Evolutionary conservation across 2,113 vertebrate species (phyloP), one percentile per base, ranked within the genome.

Genomic region (Campylomormyrus tamandua): DNA sequence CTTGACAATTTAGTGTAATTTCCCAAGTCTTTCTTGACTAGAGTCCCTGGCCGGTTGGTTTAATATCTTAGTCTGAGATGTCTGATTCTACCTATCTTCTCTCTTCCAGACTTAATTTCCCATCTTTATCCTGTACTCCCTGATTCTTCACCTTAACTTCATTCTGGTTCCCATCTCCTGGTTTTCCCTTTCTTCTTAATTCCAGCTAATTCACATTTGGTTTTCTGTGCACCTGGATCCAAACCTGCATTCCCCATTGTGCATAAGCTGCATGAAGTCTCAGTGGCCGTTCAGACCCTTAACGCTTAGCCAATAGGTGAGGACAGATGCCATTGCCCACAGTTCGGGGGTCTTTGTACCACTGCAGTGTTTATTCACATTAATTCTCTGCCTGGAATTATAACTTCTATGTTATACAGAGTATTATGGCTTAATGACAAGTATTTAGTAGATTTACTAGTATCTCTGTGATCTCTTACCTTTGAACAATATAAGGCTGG

Each of bases 401-500:
- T n/a, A 11, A 48, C 80, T 46, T 42, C 8, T n/a, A 31, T 46
- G 17, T 84, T 48, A 84, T 24, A 21, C 24, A 11, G 74, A 84
- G 42, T 48, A 48, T 48, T 48, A 24, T 21, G 39, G 42, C n/a
- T 48, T 39, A 24, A 10, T 45, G 35, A 42, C 17, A 85, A 49
- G 5, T 87, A 50, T 87, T 87, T 87, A 27, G 24, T 86, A 0
- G 15, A 39, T 83, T 83, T 83, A 21, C 19, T 56, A 56, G 53
- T 21, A 56, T 56, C 0, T 21, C 21, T 21, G 5, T 83, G 83
- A 56, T 15, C 42, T 42, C 49, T 46, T 11, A 98, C 98, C 95
- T 96, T 92, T 98, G 98, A 62, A 96, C 96, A 1, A 97, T 93
- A 80, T 95, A 95, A 0, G 95, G 93, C 13, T 49, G 83, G 0